Evolutionary conservation across 1,140 invertebrate species (phyloP), one percentile per base, ranked within the genome.

Genomic region (Phenacoccus solenopsis): DNA sequence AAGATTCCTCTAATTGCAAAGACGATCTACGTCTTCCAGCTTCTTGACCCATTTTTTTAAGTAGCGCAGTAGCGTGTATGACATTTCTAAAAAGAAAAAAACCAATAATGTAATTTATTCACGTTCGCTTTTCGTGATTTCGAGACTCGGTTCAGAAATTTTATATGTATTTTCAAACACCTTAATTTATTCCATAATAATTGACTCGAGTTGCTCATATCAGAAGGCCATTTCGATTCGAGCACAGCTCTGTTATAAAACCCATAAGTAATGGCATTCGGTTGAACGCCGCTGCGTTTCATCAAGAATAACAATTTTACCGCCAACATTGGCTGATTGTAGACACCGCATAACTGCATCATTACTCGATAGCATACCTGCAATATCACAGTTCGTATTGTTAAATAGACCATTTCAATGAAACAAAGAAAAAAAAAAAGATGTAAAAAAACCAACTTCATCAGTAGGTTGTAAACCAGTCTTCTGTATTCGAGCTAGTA

Each of bases 231-330:
- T 72, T 91, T 89, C 25, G 94, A 93, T 80, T 98, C 96, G 22
- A 98, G 81, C 16, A 98, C 94, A 76, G 88, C 88, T 78, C 84
- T 80, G 81, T 89, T 89, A 76, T 90, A 89, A 76, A 86, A 92
- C 73, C 96, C 96, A 78, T 99, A 99, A 0, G 97, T 99, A 32
- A 99, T 87, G 13, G 97, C 97, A 78, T 99, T 99, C 1, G 95
- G 94, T 76, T 95, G 92, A 16, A 98, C 84, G 0, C 93, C 93
- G 68, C 87, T 87, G n/a, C 90, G 84, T 78, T 96, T 96, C 96
- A 99, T 98, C 69, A 96, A 87, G 75, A 93, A 91, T 70, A 98
- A 82, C 35, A 98, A 84, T 78, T 95, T 94, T 0, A 98, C 94
- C 4, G 97, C 97, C 73, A 99, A 80, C 56, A 94, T 88, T 1